These are phyloP conservation scores for Ceuthmochares aereus DNA, from an alignment of 2,113 vertebrate species.

Conservation along the genomic window DNA sequence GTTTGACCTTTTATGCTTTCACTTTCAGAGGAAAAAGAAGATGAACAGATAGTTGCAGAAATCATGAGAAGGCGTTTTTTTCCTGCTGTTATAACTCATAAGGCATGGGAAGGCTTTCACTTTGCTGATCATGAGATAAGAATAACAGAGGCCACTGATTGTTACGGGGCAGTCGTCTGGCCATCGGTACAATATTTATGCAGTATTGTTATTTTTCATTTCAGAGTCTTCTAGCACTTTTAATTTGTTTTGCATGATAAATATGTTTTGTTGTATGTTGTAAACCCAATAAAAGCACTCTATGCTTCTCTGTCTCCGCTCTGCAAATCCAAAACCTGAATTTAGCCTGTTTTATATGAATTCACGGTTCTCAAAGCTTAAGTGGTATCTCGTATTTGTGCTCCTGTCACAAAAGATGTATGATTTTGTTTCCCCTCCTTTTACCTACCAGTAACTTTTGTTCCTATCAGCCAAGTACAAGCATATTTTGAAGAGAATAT, in stretches of 20 bases:
- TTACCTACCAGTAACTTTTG: background rate
- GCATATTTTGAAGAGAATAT: background rate
- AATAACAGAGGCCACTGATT: conserved; percentile 89
- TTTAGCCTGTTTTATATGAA: background rate
- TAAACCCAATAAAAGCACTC: background rate
- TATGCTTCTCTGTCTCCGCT: background rate
- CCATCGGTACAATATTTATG: conserved; percentile 83
- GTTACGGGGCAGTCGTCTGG: conserved; percentile 93
- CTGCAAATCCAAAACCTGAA: background rate
- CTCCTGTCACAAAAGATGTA: rapidly evolving
- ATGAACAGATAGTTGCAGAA: conserved; percentile 79
- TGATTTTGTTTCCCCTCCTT: background rate
- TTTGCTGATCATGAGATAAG: conserved; percentile 88
- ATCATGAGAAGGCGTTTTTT: conserved; percentile 86
- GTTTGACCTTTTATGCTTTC: background rate
- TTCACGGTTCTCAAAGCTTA: background rate
- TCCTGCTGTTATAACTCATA: conserved; percentile 76
- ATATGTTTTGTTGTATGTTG: background rate
- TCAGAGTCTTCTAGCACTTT: background rate
- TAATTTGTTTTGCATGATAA: background rate
- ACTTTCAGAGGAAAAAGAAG: conserved; percentile 50
- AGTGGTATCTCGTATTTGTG: background rate
- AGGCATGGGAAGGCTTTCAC: conserved; percentile 87
- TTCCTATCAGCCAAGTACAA: background rate
- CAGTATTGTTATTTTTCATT: background rate